Conservation (phyloP, 2,888 invertebrate genomes). For the Eucera pruinosa region DNA sequence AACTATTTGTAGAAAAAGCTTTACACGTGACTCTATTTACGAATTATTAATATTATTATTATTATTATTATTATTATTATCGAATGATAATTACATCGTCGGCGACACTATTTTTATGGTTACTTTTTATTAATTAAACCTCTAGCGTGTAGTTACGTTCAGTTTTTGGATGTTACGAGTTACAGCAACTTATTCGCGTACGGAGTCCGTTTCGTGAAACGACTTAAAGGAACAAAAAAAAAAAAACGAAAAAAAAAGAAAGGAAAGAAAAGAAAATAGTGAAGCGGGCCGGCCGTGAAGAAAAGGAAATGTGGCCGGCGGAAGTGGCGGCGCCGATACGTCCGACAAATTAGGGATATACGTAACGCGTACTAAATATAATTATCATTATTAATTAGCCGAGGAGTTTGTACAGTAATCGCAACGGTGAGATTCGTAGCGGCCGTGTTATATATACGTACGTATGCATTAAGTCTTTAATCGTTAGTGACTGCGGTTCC, state of each 20-base stretch:
- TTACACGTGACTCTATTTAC: constrained; percentile 73
- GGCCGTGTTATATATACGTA: constrained; percentile 71
- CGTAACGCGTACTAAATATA: constrained; percentile 70
- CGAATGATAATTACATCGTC: constrained; percentile 6
- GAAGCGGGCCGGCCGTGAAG: constrained; percentile 61
- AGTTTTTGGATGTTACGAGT: constrained; percentile 79
- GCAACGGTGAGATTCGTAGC: constrained; percentile 62
- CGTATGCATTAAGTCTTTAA: constrained; percentile 69
- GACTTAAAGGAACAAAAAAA: no score
- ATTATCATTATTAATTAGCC: constrained; percentile 70
- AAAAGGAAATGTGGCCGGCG: constrained; percentile 71
- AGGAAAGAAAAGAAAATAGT: no score
- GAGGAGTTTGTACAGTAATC: constrained; percentile 76
- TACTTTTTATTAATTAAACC: constrained; percentile 16
- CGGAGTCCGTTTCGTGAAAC: constrained; percentile 21
- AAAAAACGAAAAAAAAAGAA: no score
- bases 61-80: constrained; percentile 27
- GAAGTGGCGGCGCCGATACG: constrained; percentile 80
- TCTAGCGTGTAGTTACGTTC: constrained; percentile 72
- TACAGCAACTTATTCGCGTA: constrained; percentile 3
- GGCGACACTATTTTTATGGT: constrained; percentile 35
- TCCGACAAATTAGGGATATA: constrained; percentile 79
- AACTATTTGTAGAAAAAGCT: constrained; percentile 82
- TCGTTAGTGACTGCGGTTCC: constrained; percentile 56
- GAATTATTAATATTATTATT: constrained; percentile 70